Conservation (phyloP, 2,797 vertebrate species). For the Pangasius macronema region DNA sequence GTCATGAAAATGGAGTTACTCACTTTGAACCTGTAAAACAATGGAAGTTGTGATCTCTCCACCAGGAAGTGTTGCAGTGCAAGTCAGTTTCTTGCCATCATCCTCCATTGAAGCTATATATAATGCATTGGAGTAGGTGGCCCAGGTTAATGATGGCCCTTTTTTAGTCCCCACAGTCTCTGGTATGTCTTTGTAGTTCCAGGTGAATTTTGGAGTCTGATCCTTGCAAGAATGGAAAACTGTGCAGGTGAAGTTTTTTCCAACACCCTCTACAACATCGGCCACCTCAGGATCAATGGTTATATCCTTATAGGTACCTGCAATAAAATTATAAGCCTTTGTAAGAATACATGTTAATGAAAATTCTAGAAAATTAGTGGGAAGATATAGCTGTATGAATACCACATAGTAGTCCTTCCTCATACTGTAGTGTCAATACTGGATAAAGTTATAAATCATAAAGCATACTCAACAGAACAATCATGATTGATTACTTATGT, state of each 20-base stretch:
- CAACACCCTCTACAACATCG: constrained; percentile 59
- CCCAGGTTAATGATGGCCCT: not conserved
- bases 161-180: not conserved
- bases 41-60: constrained; percentile 49
- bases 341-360: not conserved
- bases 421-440: not conserved
- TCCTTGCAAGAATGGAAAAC: constrained; percentile 62
- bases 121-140: constrained; percentile 57
- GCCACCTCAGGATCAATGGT: constrained; percentile 50
- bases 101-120: constrained; percentile 61
- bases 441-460: not conserved
- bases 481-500: not conserved
- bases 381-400: not conserved
- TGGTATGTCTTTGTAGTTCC: constrained; percentile 66
- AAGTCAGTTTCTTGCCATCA: constrained; percentile 60
- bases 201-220: constrained; percentile 56
- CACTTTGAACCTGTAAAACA: constrained; percentile 60
- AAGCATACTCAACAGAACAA: not conserved
- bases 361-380: not conserved
- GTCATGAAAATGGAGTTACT: constrained; percentile 40
- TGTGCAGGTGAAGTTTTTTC: constrained; percentile 60
- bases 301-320: constrained; percentile 62
- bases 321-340: not conserved
- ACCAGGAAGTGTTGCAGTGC: constrained; percentile 56
- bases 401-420: not conserved